Conservation (phyloP, 2,888 invertebrate genomes). For the Gonocerus acuteangulatus region DNA sequence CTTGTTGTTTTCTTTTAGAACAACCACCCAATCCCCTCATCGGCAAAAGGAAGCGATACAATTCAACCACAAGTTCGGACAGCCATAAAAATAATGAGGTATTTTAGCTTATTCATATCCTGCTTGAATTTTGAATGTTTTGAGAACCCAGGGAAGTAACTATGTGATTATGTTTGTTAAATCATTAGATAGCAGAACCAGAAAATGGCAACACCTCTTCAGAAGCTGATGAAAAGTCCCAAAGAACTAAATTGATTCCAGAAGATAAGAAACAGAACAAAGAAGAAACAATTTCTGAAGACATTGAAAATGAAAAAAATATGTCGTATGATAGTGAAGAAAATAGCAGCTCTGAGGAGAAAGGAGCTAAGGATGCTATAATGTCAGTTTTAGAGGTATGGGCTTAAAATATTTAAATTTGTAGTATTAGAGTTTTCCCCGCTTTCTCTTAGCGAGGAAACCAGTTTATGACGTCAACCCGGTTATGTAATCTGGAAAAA, state of each 20-base stretch:
- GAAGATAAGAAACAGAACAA: not conserved
- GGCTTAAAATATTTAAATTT: no score
- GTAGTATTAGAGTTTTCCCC: no score
- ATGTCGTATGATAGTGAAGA: conserved; percentile 47
- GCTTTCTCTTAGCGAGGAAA: no score
- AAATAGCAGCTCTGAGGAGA: not conserved
- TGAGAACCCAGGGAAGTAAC: no score
- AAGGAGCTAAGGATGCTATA: conserved; percentile 1
- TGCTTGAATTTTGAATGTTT: no score
- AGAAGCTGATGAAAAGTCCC: conserved; percentile 13
- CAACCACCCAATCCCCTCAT: conserved; percentile 74
- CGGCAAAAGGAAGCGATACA: conserved; percentile 66
- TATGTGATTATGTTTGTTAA: no score
- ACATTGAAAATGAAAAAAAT: conserved; percentile 44
- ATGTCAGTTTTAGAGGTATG: conserved; percentile 15
- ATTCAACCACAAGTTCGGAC: conserved; percentile 54
- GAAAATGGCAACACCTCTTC: conserved; percentile 26
- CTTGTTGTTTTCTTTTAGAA: conserved; percentile 56
- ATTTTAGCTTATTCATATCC: no score
- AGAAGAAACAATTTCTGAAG: conserved; percentile 30
- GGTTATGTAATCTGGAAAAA: no score
- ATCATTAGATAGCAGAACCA: conserved; percentile 6
- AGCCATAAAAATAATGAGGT: conserved; percentile 25
- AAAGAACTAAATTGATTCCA: not conserved
- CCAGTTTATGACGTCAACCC: no score